These are phyloP conservation scores for Trachymyrmex septentrionalis DNA, from an alignment of 1,140 invertebrate species.

Conservation along the genomic window DNA sequence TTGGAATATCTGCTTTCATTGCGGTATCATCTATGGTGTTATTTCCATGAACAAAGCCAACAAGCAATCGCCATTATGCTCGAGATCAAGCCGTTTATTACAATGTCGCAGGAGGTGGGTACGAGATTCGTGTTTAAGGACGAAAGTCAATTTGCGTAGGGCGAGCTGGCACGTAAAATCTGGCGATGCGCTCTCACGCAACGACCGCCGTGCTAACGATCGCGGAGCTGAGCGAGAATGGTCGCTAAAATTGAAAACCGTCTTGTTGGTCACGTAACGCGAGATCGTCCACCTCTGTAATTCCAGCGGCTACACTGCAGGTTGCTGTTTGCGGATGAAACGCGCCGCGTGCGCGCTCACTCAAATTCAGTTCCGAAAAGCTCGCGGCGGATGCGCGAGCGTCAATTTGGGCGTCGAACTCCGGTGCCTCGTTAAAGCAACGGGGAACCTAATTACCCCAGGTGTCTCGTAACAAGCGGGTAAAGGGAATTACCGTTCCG, in stretches of 20 bases:
- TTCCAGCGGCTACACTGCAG: neutral
- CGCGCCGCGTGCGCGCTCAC: neutral
- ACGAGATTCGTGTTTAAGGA: constrained; percentile 16
- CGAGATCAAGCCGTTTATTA: constrained; percentile 43
- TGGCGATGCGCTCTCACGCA: neutral
- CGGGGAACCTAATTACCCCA: constrained; percentile 47
- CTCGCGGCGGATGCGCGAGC: constrained; percentile 1
- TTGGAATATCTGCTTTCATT: constrained; percentile 3
- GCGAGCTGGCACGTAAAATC: constrained; percentile 33
- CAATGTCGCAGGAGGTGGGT: neutral
- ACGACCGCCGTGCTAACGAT: constrained; percentile 34
- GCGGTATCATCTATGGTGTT: neutral
- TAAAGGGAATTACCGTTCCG: constrained; percentile 36
- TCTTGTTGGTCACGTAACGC: constrained; percentile 48
- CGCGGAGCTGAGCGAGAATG: neutral
- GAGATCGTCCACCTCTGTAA: constrained; percentile 36
- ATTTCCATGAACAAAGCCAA: constrained; percentile 17
- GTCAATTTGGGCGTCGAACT: constrained; percentile 33
- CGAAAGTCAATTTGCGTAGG: constrained; percentile 32
- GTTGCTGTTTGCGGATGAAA: neutral
- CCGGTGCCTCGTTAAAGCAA: neutral
- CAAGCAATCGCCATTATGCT: neutral
- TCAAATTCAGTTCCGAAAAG: neutral
- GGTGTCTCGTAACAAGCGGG: constrained; percentile 27
- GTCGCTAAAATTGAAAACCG: constrained; percentile 50